A percentile compares a stretch with the other conserved stretches of the same genome.
phyloP scores from a whole-genome alignment of 2,888 invertebrate genomes.

The Nephrotoma guestfalica region DNA sequence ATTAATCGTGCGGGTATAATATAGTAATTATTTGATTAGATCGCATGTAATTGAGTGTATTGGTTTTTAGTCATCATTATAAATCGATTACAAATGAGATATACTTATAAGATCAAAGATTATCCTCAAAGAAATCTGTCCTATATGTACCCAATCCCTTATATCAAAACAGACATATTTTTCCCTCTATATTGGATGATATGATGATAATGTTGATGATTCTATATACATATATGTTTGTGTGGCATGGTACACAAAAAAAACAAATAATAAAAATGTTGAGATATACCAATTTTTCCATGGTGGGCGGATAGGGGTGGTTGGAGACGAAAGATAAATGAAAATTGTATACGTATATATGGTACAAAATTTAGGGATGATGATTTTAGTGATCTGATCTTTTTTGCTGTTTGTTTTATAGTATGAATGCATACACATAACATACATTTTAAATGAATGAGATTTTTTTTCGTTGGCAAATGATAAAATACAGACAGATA shows the following conservation, averaged over 20 bases:
- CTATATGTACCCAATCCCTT: not conserved
- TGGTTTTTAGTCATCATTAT: not conserved
- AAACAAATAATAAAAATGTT: not conserved
- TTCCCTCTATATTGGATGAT: not conserved
- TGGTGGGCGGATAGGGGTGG: not conserved
- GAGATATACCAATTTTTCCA: not conserved
- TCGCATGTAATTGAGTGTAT: not conserved
- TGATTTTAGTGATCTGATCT: not conserved
- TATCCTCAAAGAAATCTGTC: not conserved
- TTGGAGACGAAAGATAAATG: not conserved
- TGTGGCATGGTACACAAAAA: not conserved
- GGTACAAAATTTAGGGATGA: not conserved
- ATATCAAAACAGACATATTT: not conserved
- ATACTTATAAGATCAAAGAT: not conserved
- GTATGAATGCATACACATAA: not conserved
- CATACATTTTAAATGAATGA: not conserved
- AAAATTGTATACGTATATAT: not conserved
- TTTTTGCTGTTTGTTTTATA: not conserved
- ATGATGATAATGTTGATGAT: not conserved
- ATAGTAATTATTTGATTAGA: not conserved
- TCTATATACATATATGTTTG: not conserved
- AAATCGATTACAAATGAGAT: not conserved
- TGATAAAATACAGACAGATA: not conserved
- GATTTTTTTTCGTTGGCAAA: not conserved
- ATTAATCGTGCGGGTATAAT: not conserved